Evolutionary conservation across 2,888 invertebrate species (phyloP), one percentile per base, ranked within the genome.

Genomic region (Lottia scabra): DNA sequence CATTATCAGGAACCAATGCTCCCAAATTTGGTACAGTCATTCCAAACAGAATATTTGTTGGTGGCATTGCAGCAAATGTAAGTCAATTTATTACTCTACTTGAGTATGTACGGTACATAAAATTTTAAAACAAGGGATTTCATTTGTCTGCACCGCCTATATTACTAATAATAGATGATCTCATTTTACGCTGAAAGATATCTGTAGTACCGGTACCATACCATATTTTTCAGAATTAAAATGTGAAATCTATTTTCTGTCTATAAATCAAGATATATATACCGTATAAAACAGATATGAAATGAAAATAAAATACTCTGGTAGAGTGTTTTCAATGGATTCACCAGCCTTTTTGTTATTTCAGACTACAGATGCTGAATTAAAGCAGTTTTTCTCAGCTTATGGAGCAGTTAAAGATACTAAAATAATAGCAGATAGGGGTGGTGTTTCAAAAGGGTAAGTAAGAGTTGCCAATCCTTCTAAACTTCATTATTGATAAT

Each of bases 21-120:
- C 88, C 88, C 45, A 89, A 89, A 72, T 87, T 83, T 81, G 93
- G 96, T 93, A 97, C 96, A 45, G 92, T 97, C 76, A 96, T 98
- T 84, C 97, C 97, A 75, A 97, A 97, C 90, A 84, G 98, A 84
- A 95, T 98, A 86, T 98, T 98, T 90, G 98, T 98, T 68, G 98
- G 98, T 73, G 98, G 98, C 30, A 97, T 98, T 86, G 95, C 97
- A 72, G 93, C 96, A 84, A 96, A 95, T 86, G 86, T 86, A 78
- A 85, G 85, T 81, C 65, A 19, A 43, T 48, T 63, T 44, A 43
- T 38, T 38, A 38, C 3, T 38, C 5, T 10, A 8, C 1, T 4
- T 38, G 5, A 4, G 1, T 5, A 38, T 38, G 10, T 38, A n/a
- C n/a, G n/a, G n/a, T n/a, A n/a, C n/a, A n/a, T n/a, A n/a, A n/a